phyloP scores from a whole-genome alignment of 2,113 vertebrate species.

The Burhinus oedicnemus region DNA sequence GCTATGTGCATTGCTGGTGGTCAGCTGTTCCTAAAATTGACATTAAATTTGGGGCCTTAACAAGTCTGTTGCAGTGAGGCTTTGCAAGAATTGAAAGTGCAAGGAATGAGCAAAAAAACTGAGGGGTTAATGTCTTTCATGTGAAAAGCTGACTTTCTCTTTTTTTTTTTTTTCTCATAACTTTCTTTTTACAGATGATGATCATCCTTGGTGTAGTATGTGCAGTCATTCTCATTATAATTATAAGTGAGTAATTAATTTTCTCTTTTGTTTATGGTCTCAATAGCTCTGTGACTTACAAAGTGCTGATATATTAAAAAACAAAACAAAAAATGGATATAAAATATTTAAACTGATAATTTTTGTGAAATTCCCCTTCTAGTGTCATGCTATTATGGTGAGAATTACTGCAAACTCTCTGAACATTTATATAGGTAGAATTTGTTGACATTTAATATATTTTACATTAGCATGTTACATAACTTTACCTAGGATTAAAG shows the following conservation, averaged over 20 bases:
- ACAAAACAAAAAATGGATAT: not conserved
- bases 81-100: not conserved
- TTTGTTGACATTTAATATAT: not conserved
- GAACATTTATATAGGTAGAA: not conserved
- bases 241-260: constrained; percentile 74
- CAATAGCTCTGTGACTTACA: not conserved
- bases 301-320: not conserved
- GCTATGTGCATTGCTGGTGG: not conserved
- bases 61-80: not conserved
- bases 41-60: not conserved
- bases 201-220: constrained; percentile 77
- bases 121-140: not conserved
- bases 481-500: not conserved
- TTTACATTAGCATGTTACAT: not conserved
- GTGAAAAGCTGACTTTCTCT: constrained; percentile 32
- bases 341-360: not conserved
- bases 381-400: not conserved
- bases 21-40: not conserved
- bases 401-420: not conserved
- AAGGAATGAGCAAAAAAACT: not conserved
- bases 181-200: constrained; percentile 73
- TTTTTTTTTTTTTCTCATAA: not conserved
- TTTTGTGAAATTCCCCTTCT: not conserved
- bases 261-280: constrained; percentile 27
- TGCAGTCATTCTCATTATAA: constrained; percentile 74